Percentiles rank a stretch among this genome's conserved stretches.
Conservation (phyloP, 2,888 invertebrate species). For the Phlogophora meticulosa region DNA sequence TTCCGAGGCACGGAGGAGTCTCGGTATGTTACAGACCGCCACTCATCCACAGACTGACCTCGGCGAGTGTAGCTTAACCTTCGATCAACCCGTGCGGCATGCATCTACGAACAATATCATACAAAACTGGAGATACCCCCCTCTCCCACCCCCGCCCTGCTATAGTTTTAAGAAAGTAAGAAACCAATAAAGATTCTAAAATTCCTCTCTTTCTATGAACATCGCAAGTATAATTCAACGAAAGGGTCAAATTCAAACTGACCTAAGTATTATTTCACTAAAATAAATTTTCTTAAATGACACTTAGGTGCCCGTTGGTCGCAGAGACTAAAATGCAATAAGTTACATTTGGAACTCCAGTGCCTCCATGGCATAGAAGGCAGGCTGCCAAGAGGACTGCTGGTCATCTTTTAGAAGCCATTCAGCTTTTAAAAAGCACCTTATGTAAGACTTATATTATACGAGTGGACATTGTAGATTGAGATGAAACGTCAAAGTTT, state of each 20-base stretch:
- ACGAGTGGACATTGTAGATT: conserved; percentile 30
- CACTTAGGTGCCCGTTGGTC: conserved; percentile 26
- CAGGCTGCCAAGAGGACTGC: conserved; percentile 60
- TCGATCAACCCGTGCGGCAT: no score
- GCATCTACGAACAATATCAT: no score
- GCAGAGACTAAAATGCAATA: conserved; percentile 53
- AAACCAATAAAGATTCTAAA: background rate
- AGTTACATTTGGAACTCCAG: conserved; percentile 48
- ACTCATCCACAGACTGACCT: no score
- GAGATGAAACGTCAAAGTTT: conserved; percentile 30
- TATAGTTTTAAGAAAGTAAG: no score
- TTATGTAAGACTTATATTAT: conserved; percentile 49
- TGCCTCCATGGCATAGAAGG: conserved; percentile 33
- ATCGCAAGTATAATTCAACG: conserved; percentile 14
- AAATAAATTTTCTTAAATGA: conserved; percentile 60
- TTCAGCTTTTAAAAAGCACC: conserved; percentile 46
- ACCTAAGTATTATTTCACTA: conserved; percentile 24
- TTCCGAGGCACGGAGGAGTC: no score
- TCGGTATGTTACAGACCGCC: no score
- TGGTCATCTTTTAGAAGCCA: conserved; percentile 50
- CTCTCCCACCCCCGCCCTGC: no score
- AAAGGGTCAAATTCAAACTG: conserved; percentile 21
- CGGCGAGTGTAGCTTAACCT: no score
- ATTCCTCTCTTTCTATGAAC: background rate
- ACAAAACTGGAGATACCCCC: no score